A percentile compares a stretch with the other conserved stretches of the same genome.
phyloP scores from a whole-genome alignment of 1,140 invertebrate species.

The Drosophila watanabei region DNA sequence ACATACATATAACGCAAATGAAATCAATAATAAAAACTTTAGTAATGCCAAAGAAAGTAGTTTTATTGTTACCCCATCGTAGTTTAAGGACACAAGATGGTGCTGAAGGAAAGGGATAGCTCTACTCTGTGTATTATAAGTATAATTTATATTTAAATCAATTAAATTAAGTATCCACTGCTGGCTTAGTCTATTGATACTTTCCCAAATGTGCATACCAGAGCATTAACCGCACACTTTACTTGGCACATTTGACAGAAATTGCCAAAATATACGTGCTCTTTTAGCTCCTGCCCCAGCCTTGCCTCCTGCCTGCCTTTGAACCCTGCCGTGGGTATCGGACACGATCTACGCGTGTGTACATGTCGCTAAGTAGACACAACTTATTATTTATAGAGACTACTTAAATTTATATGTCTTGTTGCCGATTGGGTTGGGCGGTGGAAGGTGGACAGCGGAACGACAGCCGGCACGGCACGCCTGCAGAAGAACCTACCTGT shows the following conservation, averaged over 20 bases:
- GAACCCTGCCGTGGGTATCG: conserved; percentile 35
- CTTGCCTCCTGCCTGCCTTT: not conserved
- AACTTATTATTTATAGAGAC: conserved; percentile 81
- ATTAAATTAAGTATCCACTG: not conserved
- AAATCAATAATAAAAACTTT: conserved; percentile 67
- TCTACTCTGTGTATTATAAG: not conserved
- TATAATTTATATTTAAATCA: not conserved
- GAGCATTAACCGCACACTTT: conserved; percentile 3
- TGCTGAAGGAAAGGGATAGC: too few relatives aligned
- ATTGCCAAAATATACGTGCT: conserved; percentile 36
- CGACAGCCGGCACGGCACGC: conserved; percentile 77
- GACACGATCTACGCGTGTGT: conserved; percentile 62
- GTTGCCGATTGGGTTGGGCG: conserved; percentile 72
- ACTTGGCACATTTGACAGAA: conserved; percentile 29
- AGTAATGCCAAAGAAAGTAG: conserved; percentile 25
- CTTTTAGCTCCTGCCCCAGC: conserved; percentile 10
- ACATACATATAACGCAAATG: conserved; percentile 51
- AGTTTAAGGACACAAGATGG: not conserved
- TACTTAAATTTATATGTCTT: conserved; percentile 67
- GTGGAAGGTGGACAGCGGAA: conserved; percentile 46
- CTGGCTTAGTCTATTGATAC: not conserved
- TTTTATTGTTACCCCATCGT: not conserved
- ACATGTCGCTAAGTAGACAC: conserved; percentile 82
- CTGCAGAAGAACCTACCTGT: conserved; percentile 22
- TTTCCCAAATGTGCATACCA: not conserved